Base-by-base conservation (phyloP, 2,113 vertebrate genomes). In the Malurus elegans region DNA sequence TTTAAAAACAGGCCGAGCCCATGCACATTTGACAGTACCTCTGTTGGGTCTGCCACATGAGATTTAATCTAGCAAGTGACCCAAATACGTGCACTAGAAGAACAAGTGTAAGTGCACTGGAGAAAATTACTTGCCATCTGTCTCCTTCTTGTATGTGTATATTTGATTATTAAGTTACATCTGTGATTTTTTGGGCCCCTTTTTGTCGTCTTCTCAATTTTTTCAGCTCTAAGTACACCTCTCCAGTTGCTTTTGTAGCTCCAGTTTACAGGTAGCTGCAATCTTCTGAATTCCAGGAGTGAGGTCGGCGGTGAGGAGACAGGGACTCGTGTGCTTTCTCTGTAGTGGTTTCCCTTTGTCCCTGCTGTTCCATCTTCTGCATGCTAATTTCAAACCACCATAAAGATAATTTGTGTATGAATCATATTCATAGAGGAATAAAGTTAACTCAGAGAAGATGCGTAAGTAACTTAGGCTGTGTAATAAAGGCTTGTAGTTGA, bases 51-150 rank as follows among this genome's bases (percentile, higher is more conserved):
- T 91, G 88, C 95, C 97, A 95, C 89, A 79, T 90, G 96, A 90
- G 78, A 78, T 96, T 97, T 97, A 96, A 97, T 97, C 81, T 94
- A 97, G 95, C 94, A 96, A 97, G 83, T 98, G 97, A 98, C 97
- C 97, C 96, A 97, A 70, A 98, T 97, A 96, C 16, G 31, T 76
- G 75, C 85, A 75, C 79, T 84, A 86, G 93, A 91, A 84, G 96
- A 96, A 93, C 95, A 91, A 91, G 87, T 93, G 28, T 95, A 97
- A 93, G 92, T 95, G 94, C 96, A 53, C 53, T 69, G 72, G 94
- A 96, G 94, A 96, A 95, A 97, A 97, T 93, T 85, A 86, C 90
- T 96, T 93, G 66, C 96, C 97, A 98, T 98, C 97, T 98, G 97
- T 97, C 91, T 96, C 62, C 91, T 82, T 95, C 95, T 93, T 94